phyloP scores from a whole-genome alignment of 2,113 vertebrate species.

The Himantopus leucocephalus region DNA sequence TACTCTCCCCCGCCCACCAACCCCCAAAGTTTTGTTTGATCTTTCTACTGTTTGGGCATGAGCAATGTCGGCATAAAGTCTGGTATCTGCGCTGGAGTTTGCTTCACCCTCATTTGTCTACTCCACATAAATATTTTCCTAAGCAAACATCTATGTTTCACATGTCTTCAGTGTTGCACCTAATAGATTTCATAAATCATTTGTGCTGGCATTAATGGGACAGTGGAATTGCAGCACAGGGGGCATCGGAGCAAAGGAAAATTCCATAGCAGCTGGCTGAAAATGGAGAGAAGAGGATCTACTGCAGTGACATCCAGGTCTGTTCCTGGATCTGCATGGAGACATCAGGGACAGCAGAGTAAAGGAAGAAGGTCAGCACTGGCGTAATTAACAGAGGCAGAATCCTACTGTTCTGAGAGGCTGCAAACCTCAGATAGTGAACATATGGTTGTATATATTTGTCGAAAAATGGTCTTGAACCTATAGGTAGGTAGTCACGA shows the following conservation, averaged over 20 bases:
- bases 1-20: background rate
- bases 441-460: background rate
- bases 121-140: background rate
- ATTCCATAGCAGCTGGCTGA: background rate
- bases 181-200: constrained; percentile 44
- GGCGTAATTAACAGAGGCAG: background rate
- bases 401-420: background rate
- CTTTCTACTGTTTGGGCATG: background rate
- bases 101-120: background rate
- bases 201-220: constrained; percentile 4
- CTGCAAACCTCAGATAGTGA: background rate
- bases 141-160: constrained; percentile 29
- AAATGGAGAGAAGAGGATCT: background rate
- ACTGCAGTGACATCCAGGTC: background rate
- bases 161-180: background rate
- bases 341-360: background rate
- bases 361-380: background rate
- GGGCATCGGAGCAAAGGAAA: background rate
- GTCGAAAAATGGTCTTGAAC: background rate
- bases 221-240: background rate
- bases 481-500: background rate
- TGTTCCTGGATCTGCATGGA: background rate
- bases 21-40: background rate
- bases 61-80: background rate
- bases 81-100: background rate